phyloP scores from a whole-genome alignment of 2,797 vertebrate genomes.

The Pagetopsis macropterus region DNA sequence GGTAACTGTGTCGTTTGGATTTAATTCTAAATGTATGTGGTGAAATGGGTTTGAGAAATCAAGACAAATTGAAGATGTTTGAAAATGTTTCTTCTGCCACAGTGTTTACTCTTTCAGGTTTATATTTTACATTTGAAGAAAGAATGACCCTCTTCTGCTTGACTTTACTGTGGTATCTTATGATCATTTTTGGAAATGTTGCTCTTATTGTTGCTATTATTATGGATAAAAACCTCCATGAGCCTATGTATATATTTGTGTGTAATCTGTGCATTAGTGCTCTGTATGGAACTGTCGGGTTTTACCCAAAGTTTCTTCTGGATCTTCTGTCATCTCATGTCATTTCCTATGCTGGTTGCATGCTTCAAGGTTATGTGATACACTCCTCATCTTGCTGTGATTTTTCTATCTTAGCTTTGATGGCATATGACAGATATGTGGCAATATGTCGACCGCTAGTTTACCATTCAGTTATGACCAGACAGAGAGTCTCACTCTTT shows the following conservation, averaged over 20 bases:
- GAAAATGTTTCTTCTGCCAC: slow-evolving; percentile 49
- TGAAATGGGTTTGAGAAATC: no score
- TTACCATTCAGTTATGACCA: slow-evolving; percentile 55
- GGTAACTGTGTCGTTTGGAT: no score
- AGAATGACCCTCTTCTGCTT: slow-evolving; percentile 42
- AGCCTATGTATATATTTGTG: slow-evolving; percentile 64
- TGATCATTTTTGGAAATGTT: slow-evolving; percentile 37
- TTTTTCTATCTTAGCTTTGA: slow-evolving; percentile 52
- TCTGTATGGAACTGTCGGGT: slow-evolving; percentile 56
- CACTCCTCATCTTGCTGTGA: slow-evolving; percentile 47
- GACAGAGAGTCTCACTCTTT: slow-evolving; percentile 19
- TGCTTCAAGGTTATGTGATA: slow-evolving; percentile 56
- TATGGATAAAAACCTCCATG: slow-evolving; percentile 43
- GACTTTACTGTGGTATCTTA: slow-evolving; percentile 34
- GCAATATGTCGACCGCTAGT: slow-evolving; percentile 59
- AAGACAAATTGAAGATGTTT: background rate
- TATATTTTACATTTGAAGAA: slow-evolving; percentile 44
- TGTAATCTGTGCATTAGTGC: slow-evolving; percentile 49
- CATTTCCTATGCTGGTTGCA: slow-evolving; percentile 54
- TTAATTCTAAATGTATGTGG: no score
- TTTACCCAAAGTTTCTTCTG: slow-evolving; percentile 59
- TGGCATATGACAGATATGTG: slow-evolving; percentile 67
- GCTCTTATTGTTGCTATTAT: slow-evolving; percentile 37
- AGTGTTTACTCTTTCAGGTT: slow-evolving; percentile 62
- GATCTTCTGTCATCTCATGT: slow-evolving; percentile 51